Evolutionary conservation across 1,140 invertebrate species (phyloP), one percentile per base, ranked within the genome.

Genomic region (Psix sp.): DNA sequence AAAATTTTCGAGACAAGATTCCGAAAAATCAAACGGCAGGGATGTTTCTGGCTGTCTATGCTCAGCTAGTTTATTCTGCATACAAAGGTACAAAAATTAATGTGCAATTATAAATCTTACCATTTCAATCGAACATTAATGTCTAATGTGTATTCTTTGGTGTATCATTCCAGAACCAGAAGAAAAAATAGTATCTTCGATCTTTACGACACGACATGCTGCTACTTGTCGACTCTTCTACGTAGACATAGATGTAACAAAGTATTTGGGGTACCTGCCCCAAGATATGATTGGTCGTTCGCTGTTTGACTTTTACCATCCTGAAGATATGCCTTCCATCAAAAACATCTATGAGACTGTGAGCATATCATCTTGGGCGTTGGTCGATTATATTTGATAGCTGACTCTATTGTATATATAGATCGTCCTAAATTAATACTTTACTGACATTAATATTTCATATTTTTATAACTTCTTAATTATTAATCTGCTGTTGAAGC

Each of bases 301-400:
- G 20, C 90, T 96, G 5, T 92, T 97, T 79, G 92, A 94, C 74
- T 93, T 95, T 76, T 97, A 96, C 81, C 95, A 97, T 86, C 94
- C 94, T 0, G 93, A 95, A 74, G 96, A 97, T 83, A 84, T 97
- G 74, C 83, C 88, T 0, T 90, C 92, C 68, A 86, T 97, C 36
- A 94, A 94, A 84, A 92, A 94, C 74, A 91, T 94, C 21, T 97
- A 97, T 84, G 91, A 95, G 86, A 92, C 90, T 83, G 91, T 96
- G 90, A 91, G 86, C 80, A 85, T 82, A 45, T 42, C 62, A 74
- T 66, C 67, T 81, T 73, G 42, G 49, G 45, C 68, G 75, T 49
- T 54, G 59, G 40, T 81, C 57, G 49, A 77, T 46, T 75, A 26
- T 62, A 51, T 24, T 71, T 79, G 49, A 68, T 35, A 78, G 31